Conservation (phyloP, 2,888 invertebrate genomes). For the Phyllotreta cruciferae region DNA sequence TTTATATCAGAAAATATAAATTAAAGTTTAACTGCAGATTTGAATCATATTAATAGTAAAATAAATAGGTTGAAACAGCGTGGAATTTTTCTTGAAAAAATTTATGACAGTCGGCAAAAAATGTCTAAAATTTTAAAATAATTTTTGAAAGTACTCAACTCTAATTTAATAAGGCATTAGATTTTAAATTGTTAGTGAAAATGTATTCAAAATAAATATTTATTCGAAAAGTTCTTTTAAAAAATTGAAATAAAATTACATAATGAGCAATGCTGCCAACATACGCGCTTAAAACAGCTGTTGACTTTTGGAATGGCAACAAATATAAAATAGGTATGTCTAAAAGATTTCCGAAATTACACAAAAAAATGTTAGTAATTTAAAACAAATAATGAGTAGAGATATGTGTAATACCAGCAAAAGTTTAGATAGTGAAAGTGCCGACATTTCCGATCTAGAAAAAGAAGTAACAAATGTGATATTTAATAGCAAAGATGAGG, state of each 20-base stretch:
- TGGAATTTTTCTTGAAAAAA: background rate
- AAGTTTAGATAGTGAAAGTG: constrained; percentile 53
- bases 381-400: constrained; percentile 53
- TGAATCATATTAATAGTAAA: too few relatives aligned
- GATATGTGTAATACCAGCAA: constrained; percentile 55
- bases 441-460: constrained; percentile 50
- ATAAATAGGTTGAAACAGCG: background rate
- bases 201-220: too few relatives aligned
- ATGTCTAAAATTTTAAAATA: constrained; percentile 11
- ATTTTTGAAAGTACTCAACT: background rate
- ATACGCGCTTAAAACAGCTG: constrained; percentile 44
- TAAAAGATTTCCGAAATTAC: constrained; percentile 32
- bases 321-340: constrained; percentile 39
- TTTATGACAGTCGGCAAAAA: background rate
- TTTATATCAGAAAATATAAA: too few relatives aligned
- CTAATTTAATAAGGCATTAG: background rate
- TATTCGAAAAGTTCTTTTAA: background rate
- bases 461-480: constrained; percentile 56
- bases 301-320: constrained; percentile 39
- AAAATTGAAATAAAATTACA: constrained; percentile 30
- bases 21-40: too few relatives aligned
- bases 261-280: constrained; percentile 39
- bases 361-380: constrained; percentile 31
- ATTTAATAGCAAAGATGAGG: constrained; percentile 57
- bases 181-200: too few relatives aligned